Base-by-base conservation (phyloP, 2,113 vertebrate genomes). In the Prochilodus magdalenae region DNA sequence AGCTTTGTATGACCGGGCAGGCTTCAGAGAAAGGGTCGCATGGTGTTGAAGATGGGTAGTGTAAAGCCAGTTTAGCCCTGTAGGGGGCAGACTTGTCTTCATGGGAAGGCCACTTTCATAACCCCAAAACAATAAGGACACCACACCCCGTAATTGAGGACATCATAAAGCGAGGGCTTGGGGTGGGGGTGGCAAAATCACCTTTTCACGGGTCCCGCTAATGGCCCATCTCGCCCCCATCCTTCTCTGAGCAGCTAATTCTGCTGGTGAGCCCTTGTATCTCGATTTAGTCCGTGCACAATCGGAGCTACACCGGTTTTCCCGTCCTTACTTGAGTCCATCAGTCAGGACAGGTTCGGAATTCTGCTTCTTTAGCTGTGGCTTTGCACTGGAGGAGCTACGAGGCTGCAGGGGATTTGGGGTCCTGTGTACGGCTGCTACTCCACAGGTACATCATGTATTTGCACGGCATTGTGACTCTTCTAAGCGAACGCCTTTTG, bases 1-100 rank as follows among this genome's bases (percentile, higher is more conserved):
- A 36, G 74, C 70, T 82, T 72, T 78, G 60, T 85, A 78, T 73
- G 70, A 44, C 69, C 55, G 29, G 59, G 53, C 44, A 78, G 30
- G 69, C 59, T 73, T 51, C n/a, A 33, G 62, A 59, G 62, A 73
- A 71, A 81, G 67, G 67, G 63, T 18, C 22, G 71, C 47, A 70
- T 70, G 70, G 71, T 36, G 49, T 79, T 67, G 55, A 77, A 59
- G 73, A 36, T 22, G 60, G 57, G 55, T 67, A 62, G 63, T 71
- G 40, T 36, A 80, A 75, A 75, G 77, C 40, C n/a, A 69, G 24
- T 33, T 30, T 24, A 72, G 33, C 71, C 27, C 51, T 18, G 66
- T 79, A 63, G n/a, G 77, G 77, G 76, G 26, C 59, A 65, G 59
- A 2, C 60, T 15, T 63, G 62, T 18, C 13, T 18, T 8, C 16